Evolutionary conservation across 2,113 vertebrate species (phyloP).

Genomic region (Gymnocephalus cernua): DNA sequence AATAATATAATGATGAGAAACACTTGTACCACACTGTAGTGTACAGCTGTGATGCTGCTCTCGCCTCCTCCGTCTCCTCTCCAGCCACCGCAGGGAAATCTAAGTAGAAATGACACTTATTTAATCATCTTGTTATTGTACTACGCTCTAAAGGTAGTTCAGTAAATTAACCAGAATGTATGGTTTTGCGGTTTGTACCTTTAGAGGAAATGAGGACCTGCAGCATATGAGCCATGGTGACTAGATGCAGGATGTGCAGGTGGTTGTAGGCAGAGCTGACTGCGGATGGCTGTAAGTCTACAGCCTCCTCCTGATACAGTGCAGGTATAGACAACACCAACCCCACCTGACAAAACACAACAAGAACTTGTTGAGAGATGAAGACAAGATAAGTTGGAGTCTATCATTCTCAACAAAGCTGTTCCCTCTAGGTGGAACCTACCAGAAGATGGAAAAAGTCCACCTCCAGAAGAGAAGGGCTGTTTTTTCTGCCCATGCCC

Average conservation of each 20-base stretch:
- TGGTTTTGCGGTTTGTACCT: conserved; percentile 65
- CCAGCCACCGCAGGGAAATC: conserved; percentile 80
- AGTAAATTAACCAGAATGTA: neutral
- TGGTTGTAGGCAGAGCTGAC: conserved; percentile 94
- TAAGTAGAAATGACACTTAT: conserved; percentile 55
- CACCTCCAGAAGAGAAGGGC: conserved; percentile 91
- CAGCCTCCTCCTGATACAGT: conserved; percentile 93
- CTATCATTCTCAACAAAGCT: neutral
- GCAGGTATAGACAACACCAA: conserved; percentile 92
- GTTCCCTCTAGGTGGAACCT: conserved; percentile 62
- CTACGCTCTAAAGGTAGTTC: neutral
- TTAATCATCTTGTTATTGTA: neutral
- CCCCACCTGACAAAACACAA: conserved; percentile 86
- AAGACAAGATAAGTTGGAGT: neutral
- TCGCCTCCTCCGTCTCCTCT: conserved; percentile 89
- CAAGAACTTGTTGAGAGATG: neutral
- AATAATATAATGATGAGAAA: neutral
- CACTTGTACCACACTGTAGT: conserved; percentile 86
- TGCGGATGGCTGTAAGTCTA: conserved; percentile 92
- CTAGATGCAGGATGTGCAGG: conserved; percentile 93
- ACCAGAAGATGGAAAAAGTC: conserved; percentile 97
- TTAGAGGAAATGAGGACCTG: conserved; percentile 90
- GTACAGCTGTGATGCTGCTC: conserved; percentile 86
- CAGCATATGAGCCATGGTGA: conserved; percentile 93
- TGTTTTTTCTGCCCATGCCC: conserved; percentile 86